Evolutionary conservation across 2,888 invertebrate species (phyloP).

Genomic region (Asteroscopus sphinx): DNA sequence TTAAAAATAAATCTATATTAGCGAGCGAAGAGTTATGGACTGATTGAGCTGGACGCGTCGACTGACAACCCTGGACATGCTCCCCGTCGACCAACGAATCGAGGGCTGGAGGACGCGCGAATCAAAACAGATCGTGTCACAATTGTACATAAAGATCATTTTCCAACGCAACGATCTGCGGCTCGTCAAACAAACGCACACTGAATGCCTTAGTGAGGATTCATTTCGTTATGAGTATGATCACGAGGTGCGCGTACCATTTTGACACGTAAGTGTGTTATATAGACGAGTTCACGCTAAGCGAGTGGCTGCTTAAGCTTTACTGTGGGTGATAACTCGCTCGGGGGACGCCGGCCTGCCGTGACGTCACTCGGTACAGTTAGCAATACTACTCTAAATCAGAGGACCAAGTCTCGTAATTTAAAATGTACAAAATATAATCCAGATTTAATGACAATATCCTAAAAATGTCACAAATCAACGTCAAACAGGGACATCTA

Average conservation of each 20-base stretch:
- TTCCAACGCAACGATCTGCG: conserved; percentile 41
- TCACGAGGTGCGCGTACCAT: conserved; percentile 35
- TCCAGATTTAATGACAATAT: too few species aligned
- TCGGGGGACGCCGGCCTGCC: conserved; percentile 14
- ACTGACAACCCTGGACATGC: background rate
- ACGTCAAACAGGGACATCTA: too few species aligned
- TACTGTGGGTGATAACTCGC: conserved; percentile 41
- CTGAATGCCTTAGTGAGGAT: conserved; percentile 60
- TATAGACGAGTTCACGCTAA: conserved; percentile 53
- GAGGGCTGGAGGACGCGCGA: background rate
- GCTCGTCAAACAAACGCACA: conserved; percentile 57
- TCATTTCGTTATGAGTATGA: conserved; percentile 37
- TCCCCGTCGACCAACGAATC: background rate
- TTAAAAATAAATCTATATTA: conserved; percentile 33
- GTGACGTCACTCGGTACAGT: too few species aligned
- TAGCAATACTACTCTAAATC: too few species aligned
- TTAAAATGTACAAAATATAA: too few species aligned
- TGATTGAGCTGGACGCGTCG: conserved; percentile 17
- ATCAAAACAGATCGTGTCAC: conserved; percentile 30
- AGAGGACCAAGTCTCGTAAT: too few species aligned
- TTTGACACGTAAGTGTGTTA: conserved; percentile 48
- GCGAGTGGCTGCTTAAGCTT: conserved; percentile 56
- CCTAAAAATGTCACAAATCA: too few species aligned
- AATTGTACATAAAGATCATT: conserved; percentile 55
- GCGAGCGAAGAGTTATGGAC: conserved; percentile 31